Percentiles rank a stretch among this genome's conserved stretches.
These are phyloP conservation scores for Digitonthophagus gazella DNA, from an alignment of 2,888 invertebrate species.

Conservation along the genomic window DNA sequence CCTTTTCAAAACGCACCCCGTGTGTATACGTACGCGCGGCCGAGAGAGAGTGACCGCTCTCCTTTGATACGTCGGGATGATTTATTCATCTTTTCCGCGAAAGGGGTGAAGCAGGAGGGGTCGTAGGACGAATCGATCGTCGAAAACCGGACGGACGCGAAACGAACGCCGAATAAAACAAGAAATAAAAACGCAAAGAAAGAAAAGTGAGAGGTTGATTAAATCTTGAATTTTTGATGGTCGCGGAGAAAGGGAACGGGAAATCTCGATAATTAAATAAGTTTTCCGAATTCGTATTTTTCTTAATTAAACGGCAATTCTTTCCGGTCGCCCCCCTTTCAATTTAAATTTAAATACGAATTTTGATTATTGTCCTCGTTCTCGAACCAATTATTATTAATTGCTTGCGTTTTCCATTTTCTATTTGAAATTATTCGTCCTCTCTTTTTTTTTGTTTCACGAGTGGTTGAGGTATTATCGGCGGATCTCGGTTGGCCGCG, in stretches of 20 bases:
- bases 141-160: too few species aligned
- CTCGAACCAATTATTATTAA: too few species aligned
- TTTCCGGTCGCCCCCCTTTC: too few species aligned
- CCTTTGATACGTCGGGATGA: conserved; percentile 11
- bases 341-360: too few species aligned
- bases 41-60: conserved; percentile 2
- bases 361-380: too few species aligned
- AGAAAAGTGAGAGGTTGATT: conserved; percentile 1
- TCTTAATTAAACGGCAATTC: too few species aligned
- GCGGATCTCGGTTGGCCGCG: too few species aligned
- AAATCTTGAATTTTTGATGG: conserved; percentile 9
- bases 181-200: not conserved
- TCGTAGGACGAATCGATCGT: not conserved
- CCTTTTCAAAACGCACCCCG: conserved; percentile 4
- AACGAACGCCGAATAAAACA: not conserved
- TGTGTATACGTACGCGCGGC: conserved; percentile 1
- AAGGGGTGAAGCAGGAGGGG: not conserved
- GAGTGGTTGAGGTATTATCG: too few species aligned
- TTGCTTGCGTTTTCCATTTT: too few species aligned
- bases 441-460: too few species aligned
- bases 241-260: not conserved
- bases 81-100: conserved; percentile 13
- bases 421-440: too few species aligned
- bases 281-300: too few species aligned
- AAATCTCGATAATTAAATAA: conserved; percentile 15